A percentile compares a stretch with the other conserved stretches of the same genome.
Conservation (phyloP, 2,113 vertebrate species). For the Nycticryphes semicollaris region DNA sequence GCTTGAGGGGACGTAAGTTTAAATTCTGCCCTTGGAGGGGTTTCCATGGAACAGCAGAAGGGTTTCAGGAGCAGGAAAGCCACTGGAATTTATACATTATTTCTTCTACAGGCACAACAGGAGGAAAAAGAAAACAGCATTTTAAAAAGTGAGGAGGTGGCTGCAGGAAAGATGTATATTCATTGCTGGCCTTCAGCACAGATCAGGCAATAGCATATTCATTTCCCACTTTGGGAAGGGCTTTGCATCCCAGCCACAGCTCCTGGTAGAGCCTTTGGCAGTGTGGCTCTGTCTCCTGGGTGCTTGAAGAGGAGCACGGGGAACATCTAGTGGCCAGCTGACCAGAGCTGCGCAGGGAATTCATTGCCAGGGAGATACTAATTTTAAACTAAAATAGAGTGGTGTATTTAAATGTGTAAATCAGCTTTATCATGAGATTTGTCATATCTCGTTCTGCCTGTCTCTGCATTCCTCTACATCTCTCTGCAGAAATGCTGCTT, state of each 20-base stretch:
- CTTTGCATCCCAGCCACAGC: neutral
- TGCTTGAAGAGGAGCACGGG: slow-evolving; percentile 17
- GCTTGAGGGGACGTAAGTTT: neutral
- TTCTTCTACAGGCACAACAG: neutral
- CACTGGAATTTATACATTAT: neutral
- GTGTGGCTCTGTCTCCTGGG: neutral
- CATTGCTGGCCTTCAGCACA: neutral
- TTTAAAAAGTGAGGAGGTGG: neutral
- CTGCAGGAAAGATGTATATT: neutral
- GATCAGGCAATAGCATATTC: neutral
- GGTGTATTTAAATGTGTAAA: neutral
- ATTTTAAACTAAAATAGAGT: neutral
- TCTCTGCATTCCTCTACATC: neutral
- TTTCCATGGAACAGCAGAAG: neutral
- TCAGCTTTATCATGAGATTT: neutral
- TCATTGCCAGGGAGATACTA: neutral
- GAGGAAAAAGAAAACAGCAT: neutral
- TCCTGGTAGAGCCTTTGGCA: neutral
- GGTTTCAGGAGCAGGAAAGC: neutral
- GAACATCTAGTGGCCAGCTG: slow-evolving; percentile 68
- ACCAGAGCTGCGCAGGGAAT: neutral
- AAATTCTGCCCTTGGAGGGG: neutral
- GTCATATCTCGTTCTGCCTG: neutral
- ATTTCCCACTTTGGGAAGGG: neutral
- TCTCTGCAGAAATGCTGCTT: neutral